phyloP scores from a whole-genome alignment of 2,888 invertebrate genomes.

The Ectemnius continuus region DNA sequence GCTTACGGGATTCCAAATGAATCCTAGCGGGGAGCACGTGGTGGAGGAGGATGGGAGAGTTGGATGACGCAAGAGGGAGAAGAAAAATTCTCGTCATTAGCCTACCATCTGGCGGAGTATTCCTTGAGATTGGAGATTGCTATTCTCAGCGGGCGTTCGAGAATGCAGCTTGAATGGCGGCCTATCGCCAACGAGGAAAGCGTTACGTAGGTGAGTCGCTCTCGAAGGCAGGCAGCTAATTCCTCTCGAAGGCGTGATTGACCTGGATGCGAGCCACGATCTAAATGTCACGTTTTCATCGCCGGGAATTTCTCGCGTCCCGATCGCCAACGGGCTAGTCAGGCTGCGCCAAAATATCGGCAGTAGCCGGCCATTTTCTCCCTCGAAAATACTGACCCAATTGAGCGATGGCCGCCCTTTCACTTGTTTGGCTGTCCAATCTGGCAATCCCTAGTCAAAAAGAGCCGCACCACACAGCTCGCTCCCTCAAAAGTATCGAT shows the following conservation, averaged over 20 bases:
- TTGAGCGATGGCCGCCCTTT: neutral
- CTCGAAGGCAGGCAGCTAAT: slow-evolving; percentile 50
- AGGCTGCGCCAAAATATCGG: slow-evolving; percentile 7
- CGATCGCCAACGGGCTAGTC: slow-evolving; percentile 17
- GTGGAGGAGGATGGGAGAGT: too few relatives aligned
- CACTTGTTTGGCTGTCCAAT: too few relatives aligned
- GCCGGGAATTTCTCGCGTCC: slow-evolving; percentile 13
- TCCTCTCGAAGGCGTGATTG: slow-evolving; percentile 52
- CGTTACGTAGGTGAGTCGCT: slow-evolving; percentile 11
- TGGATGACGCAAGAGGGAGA: too few relatives aligned
- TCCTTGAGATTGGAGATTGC: neutral
- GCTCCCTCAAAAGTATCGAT: too few relatives aligned
- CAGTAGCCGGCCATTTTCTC: neutral
- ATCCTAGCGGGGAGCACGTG: too few relatives aligned
- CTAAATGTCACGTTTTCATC: slow-evolving; percentile 36
- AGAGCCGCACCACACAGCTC: too few relatives aligned
- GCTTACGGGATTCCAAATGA: too few relatives aligned
- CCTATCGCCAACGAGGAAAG: neutral
- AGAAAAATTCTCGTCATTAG: neutral
- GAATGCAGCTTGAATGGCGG: slow-evolving; percentile 23
- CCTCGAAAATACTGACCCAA: neutral
- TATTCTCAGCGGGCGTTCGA: slow-evolving; percentile 27
- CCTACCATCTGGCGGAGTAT: slow-evolving; percentile 1
- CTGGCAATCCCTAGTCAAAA: too few relatives aligned
- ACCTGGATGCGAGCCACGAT: slow-evolving; percentile 51